Conservation (phyloP, 1,140 invertebrate genomes). For the Drosophila ironensis region DNA sequence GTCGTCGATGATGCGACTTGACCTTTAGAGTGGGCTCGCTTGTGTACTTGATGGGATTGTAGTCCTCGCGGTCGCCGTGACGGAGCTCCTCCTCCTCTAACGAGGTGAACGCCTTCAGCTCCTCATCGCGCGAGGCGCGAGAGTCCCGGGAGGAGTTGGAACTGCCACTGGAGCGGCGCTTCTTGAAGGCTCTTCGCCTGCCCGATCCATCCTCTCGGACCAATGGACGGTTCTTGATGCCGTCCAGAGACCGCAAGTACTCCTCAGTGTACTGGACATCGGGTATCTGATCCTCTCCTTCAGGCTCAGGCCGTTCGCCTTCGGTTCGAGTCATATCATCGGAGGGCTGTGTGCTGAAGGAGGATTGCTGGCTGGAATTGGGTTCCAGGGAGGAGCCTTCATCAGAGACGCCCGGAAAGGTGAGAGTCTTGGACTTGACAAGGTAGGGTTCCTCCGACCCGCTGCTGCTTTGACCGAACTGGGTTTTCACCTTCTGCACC, state of each 20-base stretch:
- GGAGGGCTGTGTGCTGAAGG: slow-evolving; percentile 68
- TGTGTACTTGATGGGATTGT: slow-evolving; percentile 75
- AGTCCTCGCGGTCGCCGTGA: slow-evolving; percentile 63
- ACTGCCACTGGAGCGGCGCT: slow-evolving; percentile 83
- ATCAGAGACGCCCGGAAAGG: slow-evolving; percentile 70
- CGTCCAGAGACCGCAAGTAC: slow-evolving; percentile 83
- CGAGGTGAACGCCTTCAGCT: slow-evolving; percentile 85
- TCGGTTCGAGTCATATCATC: slow-evolving; percentile 40
- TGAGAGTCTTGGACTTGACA: slow-evolving; percentile 51
- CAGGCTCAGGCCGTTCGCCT: slow-evolving; percentile 67
- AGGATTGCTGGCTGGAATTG: slow-evolving; percentile 67
- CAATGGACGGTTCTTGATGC: slow-evolving; percentile 84
- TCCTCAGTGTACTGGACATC: slow-evolving; percentile 72
- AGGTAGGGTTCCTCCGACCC: slow-evolving; percentile 39
- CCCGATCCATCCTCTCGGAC: slow-evolving; percentile 84
- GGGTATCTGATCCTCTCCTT: slow-evolving; percentile 64
- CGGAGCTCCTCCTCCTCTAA: slow-evolving; percentile 84
- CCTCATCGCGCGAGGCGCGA: slow-evolving; percentile 84
- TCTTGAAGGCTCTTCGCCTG: slow-evolving; percentile 84
- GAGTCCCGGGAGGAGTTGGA: slow-evolving; percentile 84
- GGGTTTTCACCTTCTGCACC: slow-evolving; percentile 71
- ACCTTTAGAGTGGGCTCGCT: slow-evolving; percentile 65
- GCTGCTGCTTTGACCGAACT: slow-evolving; percentile 61
- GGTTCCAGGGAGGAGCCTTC: slow-evolving; percentile 75
- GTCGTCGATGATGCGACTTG: slow-evolving; percentile 65